These are phyloP conservation scores for Axis porcinus DNA, from an alignment of 2,113 vertebrate species.

Conservation along the genomic window DNA sequence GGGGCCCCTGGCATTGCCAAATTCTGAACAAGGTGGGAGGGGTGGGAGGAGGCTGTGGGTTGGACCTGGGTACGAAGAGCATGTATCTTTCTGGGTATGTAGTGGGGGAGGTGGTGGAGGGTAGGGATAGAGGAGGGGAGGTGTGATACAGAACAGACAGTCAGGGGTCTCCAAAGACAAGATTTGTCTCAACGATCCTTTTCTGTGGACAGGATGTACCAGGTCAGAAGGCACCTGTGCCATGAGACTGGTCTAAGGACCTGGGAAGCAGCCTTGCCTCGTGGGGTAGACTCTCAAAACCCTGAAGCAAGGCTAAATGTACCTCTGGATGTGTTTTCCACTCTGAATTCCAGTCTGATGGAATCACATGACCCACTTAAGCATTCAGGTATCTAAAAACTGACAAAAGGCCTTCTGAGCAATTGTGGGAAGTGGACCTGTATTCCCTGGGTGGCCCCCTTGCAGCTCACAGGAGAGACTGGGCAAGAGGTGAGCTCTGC, in stretches of 20 bases:
- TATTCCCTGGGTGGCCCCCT: not conserved
- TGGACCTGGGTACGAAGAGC: not conserved
- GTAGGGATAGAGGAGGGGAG: accelerated
- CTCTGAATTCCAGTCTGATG: not conserved
- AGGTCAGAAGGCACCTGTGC: not conserved
- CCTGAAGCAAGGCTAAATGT: not conserved
- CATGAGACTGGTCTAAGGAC: not conserved
- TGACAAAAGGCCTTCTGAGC: not conserved
- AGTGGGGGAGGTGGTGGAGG: not conserved
- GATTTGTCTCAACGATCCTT: not conserved
- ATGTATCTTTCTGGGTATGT: not conserved
- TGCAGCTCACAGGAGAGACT: not conserved
- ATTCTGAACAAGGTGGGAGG: not conserved
- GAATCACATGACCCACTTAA: not conserved
- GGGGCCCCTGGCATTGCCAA: not conserved
- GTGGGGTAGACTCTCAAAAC: not conserved
- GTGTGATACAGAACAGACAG: not conserved
- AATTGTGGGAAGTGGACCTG: not conserved
- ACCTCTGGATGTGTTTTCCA: not conserved
- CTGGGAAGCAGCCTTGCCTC: not conserved
- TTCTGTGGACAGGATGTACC: too few relatives aligned
- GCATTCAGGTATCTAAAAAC: not conserved
- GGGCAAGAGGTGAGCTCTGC: not conserved
- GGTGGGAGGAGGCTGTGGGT: not conserved
- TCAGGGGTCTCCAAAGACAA: not conserved